Conservation (phyloP, 2,888 invertebrate genomes). For the Agrypnus murinus region DNA sequence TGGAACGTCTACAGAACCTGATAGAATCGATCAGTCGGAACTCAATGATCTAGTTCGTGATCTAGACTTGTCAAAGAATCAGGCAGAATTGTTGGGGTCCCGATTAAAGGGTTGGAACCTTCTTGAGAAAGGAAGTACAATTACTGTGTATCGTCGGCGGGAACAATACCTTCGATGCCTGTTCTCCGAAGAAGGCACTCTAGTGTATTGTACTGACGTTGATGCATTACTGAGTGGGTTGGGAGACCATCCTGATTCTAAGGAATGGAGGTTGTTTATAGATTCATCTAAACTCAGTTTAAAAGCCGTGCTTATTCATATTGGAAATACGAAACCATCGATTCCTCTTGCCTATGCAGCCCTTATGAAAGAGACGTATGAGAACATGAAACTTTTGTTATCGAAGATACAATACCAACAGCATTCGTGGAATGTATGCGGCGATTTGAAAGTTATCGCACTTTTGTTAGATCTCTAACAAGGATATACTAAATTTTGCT, state of each 20-base stretch:
- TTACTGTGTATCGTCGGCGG: no score
- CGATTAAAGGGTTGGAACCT: conserved; percentile 1
- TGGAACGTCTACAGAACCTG: no score
- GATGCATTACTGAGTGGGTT: not conserved
- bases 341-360: not conserved
- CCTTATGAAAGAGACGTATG: not conserved
- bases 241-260: not conserved
- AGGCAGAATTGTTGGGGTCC: conserved; percentile 15
- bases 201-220: not conserved
- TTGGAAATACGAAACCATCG: not conserved
- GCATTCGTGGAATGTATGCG: conserved; percentile 5
- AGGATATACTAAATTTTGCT: conserved; percentile 6
- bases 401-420: not conserved
- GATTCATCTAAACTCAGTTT: no score
- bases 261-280: not conserved
- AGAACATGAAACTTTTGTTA: not conserved
- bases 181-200: no score
- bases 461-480: conserved; percentile 5
- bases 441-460: conserved; percentile 9
- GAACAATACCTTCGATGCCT: no score
- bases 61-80: conserved; percentile 12
- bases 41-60: not conserved
- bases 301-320: no score
- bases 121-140: no score
- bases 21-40: conserved; percentile 23